Conservation (phyloP, 1,140 invertebrate species). For the Papilio machaon region DNA sequence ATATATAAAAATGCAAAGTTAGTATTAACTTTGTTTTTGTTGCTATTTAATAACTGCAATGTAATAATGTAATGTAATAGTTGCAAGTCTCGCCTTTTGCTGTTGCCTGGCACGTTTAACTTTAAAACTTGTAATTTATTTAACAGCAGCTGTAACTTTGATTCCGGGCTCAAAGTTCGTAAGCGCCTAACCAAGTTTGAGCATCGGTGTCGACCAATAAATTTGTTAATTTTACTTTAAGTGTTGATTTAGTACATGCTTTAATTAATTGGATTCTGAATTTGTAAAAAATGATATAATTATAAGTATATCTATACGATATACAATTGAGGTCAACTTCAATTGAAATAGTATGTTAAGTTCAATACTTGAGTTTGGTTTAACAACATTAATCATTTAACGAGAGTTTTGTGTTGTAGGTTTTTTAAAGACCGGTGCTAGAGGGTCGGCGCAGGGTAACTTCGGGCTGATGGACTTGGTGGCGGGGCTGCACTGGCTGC, state of each 20-base stretch:
- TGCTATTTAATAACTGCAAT: neutral
- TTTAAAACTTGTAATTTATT: conserved; percentile 24
- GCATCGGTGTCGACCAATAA: conserved; percentile 16
- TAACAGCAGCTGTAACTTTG: conserved; percentile 12
- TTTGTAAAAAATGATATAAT: neutral
- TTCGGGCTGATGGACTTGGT: conserved; percentile 97
- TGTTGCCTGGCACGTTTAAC: conserved; percentile 7
- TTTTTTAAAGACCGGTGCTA: conserved; percentile 94
- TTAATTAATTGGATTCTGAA: conserved; percentile 7
- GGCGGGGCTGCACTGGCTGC: conserved; percentile 95
- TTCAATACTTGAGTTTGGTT: neutral
- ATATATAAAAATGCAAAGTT: neutral
- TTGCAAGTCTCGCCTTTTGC: neutral
- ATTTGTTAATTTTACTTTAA: conserved; percentile 16
- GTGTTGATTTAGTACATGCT: conserved; percentile 26
- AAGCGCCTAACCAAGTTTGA: conserved; percentile 4
- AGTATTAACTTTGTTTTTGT: neutral
- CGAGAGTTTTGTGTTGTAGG: conserved; percentile 77
- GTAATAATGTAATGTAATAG: neutral
- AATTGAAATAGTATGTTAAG: neutral
- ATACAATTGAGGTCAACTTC: no score
- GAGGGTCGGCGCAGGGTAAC: conserved; percentile 94
- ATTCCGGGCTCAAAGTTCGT: conserved; percentile 5
- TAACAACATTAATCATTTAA: neutral
- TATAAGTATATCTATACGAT: no score